A percentile compares a stretch with the other conserved stretches of the same genome.
These are phyloP conservation scores for Embiotoca jacksoni DNA, from an alignment of 2,113 vertebrate genomes.

Conservation along the genomic window DNA sequence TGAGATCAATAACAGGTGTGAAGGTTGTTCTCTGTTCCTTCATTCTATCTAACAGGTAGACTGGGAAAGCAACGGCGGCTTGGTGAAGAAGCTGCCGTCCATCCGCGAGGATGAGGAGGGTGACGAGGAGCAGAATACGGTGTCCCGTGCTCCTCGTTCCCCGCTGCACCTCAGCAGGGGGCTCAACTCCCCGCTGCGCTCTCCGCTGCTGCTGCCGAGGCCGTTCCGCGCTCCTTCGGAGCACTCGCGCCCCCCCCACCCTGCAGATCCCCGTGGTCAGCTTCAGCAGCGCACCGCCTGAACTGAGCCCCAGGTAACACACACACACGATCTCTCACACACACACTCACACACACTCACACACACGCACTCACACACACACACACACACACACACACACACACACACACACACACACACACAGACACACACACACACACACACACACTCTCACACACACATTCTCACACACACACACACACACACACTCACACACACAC, in stretches of 20 bases:
- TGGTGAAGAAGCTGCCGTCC: constrained; percentile 87
- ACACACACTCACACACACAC: too few species aligned
- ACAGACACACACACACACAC: too few species aligned
- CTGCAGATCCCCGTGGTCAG: constrained; percentile 86
- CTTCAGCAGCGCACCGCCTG: constrained; percentile 78
- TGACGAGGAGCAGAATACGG: constrained; percentile 80
- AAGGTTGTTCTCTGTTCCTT: too few species aligned
- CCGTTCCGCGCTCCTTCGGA: constrained; percentile 81
- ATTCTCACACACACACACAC: too few species aligned
- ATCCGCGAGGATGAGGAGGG: constrained; percentile 87
- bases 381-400: too few species aligned
- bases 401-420: too few species aligned
- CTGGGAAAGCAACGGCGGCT: constrained; percentile 86
- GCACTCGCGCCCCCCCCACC: constrained; percentile 75
- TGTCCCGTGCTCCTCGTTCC: constrained; percentile 77
- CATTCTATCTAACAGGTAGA: constrained; percentile 73
- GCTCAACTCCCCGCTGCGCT: constrained; percentile 83
- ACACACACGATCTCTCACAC: too few species aligned
- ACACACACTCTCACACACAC: too few species aligned
- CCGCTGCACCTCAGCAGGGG: constrained; percentile 80
- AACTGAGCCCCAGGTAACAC: constrained; percentile 86
- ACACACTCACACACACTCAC: too few species aligned
- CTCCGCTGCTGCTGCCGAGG: constrained; percentile 82
- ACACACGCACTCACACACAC: too few species aligned
- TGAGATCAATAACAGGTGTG: too few species aligned